Evolutionary conservation across 2,888 invertebrate species (phyloP), one percentile per base, ranked within the genome.

Genomic region (Drosophila conformis): DNA sequence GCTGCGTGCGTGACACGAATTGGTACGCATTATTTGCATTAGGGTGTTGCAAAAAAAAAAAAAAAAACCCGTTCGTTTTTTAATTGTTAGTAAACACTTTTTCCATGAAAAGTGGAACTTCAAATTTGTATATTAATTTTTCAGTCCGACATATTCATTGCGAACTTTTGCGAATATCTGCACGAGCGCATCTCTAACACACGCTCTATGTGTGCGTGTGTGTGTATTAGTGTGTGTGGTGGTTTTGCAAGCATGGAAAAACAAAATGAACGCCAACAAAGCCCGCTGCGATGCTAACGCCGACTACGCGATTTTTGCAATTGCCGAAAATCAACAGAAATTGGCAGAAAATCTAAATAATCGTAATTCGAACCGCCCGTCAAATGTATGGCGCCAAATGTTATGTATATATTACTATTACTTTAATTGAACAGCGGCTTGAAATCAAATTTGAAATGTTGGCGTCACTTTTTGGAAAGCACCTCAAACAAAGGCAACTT

Each of bases 221-320:
- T 56, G 60, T 27, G 36, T 51, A 48, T 59, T 51, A 59, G 59
- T 69, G 66, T 76, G 67, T 70, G 69, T 76, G 80, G 85, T 87
- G 78, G 87, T 90, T 91, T 81, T 80, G 74, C 83, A 87, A 89
- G 85, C 75, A 79, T 60, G 73, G 80, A 83, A 91, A 90, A 91
- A 91, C 91, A 91, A 91, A 91, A 91, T 91, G 91, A 90, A 91
- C 87, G 90, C 87, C 79, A 78, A 78, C 75, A 80, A 72, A 75
- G 54, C 65, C 65, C 68, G 73, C 70, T 79, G 76, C 69, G 66
- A 60, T 70, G 76, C 67, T 63, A 77, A 87, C 81, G 87, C 83
- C 76, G 74, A 81, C 73, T 65, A 57, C 38, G 38, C 11, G 38
- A 64, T 36, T 60, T 69, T 60, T 63, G 46, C 8, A 56, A 73